These are phyloP conservation scores for Trichechus manatus DNA, from an alignment of 2,113 vertebrate genomes.

Conservation along the genomic window DNA sequence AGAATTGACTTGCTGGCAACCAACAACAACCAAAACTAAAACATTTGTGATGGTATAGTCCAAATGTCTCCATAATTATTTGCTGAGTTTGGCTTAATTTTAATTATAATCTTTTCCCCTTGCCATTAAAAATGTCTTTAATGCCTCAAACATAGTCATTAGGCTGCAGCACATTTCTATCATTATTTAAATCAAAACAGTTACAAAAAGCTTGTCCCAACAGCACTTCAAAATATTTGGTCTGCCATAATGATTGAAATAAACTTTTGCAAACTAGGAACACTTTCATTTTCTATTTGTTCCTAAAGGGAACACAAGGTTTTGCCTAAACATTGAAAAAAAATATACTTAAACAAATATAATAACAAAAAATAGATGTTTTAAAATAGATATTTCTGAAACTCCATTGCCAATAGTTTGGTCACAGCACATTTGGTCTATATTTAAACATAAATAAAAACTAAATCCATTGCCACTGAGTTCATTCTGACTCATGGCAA, in stretches of 20 bases:
- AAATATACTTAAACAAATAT: constrained; percentile 19
- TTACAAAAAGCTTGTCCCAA: constrained; percentile 32
- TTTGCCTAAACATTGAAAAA: background rate
- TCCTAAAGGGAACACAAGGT: background rate
- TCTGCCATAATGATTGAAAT: constrained; percentile 23
- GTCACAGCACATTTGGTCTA: constrained; percentile 24
- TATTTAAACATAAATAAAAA: constrained; percentile 29
- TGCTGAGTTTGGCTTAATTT: constrained; percentile 30
- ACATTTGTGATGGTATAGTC: background rate
- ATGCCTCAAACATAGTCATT: background rate
- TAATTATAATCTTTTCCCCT: background rate
- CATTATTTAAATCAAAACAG: constrained; percentile 31
- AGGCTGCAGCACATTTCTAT: background rate
- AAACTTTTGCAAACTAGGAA: constrained; percentile 36
- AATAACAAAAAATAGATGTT: constrained; percentile 35
- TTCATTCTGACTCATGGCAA: background rate
- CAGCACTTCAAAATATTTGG: constrained; percentile 14
- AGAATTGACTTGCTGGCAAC: background rate
- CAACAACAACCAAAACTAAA: background rate
- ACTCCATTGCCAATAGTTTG: constrained; percentile 5
- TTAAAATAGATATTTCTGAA: constrained; percentile 48
- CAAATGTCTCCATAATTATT: constrained; percentile 20
- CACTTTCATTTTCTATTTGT: constrained; percentile 44
- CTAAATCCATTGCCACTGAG: background rate
- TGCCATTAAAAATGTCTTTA: background rate